Evolutionary conservation across 1,140 invertebrate genomes (phyloP), one percentile per base, ranked within the genome.

Genomic region (Nylanderia fulva): DNA sequence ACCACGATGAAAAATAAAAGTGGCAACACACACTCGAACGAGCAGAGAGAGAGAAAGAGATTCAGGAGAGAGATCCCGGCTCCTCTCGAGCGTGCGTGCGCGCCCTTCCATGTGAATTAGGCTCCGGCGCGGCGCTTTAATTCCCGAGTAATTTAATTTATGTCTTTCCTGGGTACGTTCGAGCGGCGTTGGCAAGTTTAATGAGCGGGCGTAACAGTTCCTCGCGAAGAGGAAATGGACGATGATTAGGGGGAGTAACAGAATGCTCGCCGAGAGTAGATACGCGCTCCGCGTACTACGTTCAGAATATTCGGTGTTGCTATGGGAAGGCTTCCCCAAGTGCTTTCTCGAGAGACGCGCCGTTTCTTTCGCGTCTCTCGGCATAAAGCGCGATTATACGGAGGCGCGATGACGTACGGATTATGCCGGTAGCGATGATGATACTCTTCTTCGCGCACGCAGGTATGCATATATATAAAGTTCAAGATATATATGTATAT

Each of bases 111-210:
- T 13, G 56, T 72, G 86, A 76, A 60, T 87, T 72, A 71, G 54
- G 69, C 52, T 72, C 54, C 36, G 29, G 29, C 27, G 11, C 36
- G 58, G 64, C 64, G 29, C 36, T 58, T 85, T 56, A 66, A 88
- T 88, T 24, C 68, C 24, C 69, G 56, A 66, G 88, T 88, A 89
- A 89, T 89, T 88, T 89, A 88, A 89, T 89, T 89, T 89, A 88
- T 75, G 86, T 89, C 84, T 88, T 89, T 88, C 84, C 86, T 58
- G 84, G 45, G 86, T 75, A 52, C 68, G 86, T 80, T 79, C 83
- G 60, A 58, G 18, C 13, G 61, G 42, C 72, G 66, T 27, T 56
- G 52, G 39, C 33, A n/a, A 52, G 63, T 77, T 82, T 89, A 89
- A 89, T 85, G 85, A 89, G 88, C 84, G 87, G 87, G 86, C 84